Evolutionary conservation across 2,797 vertebrate genomes (phyloP).

Genomic region (Pelodytes ibericus): DNA sequence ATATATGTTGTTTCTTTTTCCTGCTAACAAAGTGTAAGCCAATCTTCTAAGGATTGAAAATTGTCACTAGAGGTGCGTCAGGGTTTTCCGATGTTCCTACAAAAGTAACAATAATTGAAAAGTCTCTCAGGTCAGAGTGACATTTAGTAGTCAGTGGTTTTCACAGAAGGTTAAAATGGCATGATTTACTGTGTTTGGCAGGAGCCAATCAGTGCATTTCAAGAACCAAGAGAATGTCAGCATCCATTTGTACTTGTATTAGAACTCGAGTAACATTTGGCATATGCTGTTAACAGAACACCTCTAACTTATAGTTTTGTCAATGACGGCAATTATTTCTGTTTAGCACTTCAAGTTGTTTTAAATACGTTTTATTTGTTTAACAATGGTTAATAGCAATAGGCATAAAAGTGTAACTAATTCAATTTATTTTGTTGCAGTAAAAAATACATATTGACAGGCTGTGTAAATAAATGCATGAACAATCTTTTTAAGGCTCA

Average conservation of each 20-base stretch:
- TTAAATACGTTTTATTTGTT: no score
- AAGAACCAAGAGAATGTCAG: background rate
- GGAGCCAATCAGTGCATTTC: background rate
- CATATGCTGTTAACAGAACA: background rate
- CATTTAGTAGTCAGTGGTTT: background rate
- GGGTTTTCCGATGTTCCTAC: background rate
- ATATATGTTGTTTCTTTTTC: no score
- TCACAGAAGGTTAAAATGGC: background rate
- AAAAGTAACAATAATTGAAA: background rate
- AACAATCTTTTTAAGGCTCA: no score
- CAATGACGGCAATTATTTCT: background rate
- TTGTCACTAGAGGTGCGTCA: background rate
- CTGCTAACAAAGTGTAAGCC: no score
- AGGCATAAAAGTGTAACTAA: no score
- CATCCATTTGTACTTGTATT: background rate
- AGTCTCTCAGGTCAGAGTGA: background rate
- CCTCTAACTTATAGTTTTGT: background rate
- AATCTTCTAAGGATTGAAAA: background rate
- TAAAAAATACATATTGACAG: no score
- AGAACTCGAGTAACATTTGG: background rate
- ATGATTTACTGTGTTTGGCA: background rate
- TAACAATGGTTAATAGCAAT: no score
- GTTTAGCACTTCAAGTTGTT: no score
- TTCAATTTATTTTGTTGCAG: no score
- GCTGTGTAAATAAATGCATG: no score